Evolutionary conservation across 2,797 vertebrate genomes (phyloP).

Genomic region (Xenopus petersii): DNA sequence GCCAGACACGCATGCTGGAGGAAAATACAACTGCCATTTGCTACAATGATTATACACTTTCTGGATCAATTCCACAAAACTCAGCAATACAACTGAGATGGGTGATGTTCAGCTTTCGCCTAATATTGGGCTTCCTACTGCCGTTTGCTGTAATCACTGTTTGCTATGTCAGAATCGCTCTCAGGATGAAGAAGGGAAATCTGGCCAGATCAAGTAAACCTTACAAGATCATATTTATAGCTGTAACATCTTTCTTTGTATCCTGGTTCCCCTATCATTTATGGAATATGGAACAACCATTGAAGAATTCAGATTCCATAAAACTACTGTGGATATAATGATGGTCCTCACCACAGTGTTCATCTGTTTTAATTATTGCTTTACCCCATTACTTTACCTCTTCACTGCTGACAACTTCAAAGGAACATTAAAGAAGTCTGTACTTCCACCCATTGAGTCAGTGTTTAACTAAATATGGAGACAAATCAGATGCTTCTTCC

Average conservation of each 20-base stretch:
- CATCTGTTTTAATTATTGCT: conserved; percentile 26
- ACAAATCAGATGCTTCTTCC: background rate
- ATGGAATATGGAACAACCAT: conserved; percentile 5
- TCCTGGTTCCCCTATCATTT: conserved; percentile 38
- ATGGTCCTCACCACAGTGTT: background rate
- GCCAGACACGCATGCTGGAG: conserved; percentile 23
- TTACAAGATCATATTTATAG: conserved; percentile 8
- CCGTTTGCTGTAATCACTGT: conserved; percentile 27
- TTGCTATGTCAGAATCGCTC: conserved; percentile 17
- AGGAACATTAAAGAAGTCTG: conserved; percentile 30
- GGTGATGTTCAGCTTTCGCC: conserved; percentile 33
- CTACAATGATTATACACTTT: conserved; percentile 50
- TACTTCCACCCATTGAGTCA: conserved; percentile 4
- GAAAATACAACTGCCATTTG: conserved; percentile 44
- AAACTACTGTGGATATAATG: background rate
- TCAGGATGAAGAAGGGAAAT: conserved; percentile 31
- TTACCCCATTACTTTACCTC: conserved; percentile 39
- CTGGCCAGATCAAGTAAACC: conserved; percentile 25
- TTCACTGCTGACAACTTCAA: conserved; percentile 45
- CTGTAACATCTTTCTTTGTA: conserved; percentile 32
- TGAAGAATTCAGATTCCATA: background rate
- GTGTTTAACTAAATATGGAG: conserved; percentile 25
- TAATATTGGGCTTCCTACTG: conserved; percentile 32
- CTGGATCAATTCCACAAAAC: background rate
- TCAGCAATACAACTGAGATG: conserved; percentile 6